Conservation (phyloP, 2,113 vertebrate genomes). For the Paramisgurnus dabryanus region DNA sequence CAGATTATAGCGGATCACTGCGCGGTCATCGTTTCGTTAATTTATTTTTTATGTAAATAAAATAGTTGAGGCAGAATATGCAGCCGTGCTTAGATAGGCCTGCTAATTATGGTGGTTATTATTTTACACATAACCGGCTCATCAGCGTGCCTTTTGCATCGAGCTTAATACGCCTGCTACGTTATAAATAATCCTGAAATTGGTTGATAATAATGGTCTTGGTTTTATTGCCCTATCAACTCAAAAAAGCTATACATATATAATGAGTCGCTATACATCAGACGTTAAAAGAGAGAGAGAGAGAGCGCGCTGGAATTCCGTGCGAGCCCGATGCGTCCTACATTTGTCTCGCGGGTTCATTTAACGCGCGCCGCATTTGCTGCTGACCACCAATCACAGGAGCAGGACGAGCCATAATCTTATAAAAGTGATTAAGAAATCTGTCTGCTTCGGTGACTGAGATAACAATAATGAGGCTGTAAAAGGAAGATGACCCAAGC, state of each 20-base stretch:
- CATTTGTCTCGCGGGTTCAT: conserved; percentile 46
- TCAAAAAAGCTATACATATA: conserved; percentile 53
- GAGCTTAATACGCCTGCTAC: conserved; percentile 92
- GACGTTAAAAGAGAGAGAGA: neutral
- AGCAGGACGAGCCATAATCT: conserved; percentile 40
- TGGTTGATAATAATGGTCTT: conserved; percentile 86
- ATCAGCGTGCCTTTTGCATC: conserved; percentile 97
- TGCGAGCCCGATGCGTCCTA: neutral
- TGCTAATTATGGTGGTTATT: conserved; percentile 91
- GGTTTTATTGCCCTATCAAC: conserved; percentile 53
- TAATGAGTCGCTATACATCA: conserved; percentile 48
- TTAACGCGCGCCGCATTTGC: conserved; percentile 42
- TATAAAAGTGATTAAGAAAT: conserved; percentile 33
- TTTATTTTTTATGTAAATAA: conserved; percentile 94
- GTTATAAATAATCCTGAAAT: conserved; percentile 93
- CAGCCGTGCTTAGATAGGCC: conserved; percentile 66
- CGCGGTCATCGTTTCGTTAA: conserved; percentile 81
- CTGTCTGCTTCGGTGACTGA: conserved; percentile 42
- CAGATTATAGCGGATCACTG: conserved; percentile 58
- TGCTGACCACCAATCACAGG: conserved; percentile 34
- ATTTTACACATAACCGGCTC: conserved; percentile 85
- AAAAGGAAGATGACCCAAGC: conserved; percentile 51
- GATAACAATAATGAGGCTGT: conserved; percentile 44
- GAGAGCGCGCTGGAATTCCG: conserved; percentile 10
- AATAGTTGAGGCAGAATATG: conserved; percentile 77